phyloP scores from a whole-genome alignment of 2,797 vertebrate species.

The Gymnoscopelus braueri region DNA sequence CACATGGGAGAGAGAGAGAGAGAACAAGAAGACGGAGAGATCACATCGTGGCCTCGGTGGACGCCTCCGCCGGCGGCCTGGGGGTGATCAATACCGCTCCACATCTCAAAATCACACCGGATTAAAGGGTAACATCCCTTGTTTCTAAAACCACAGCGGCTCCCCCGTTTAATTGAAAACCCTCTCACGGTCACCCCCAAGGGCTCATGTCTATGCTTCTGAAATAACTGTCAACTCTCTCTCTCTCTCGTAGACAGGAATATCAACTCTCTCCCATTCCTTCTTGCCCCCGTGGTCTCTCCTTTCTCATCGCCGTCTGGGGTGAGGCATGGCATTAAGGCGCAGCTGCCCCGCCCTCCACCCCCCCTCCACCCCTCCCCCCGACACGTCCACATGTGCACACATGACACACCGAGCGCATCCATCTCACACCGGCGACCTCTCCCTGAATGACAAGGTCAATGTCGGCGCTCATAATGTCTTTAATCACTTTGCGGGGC shows the following conservation, averaged over 20 bases:
- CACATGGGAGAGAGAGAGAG: not conserved
- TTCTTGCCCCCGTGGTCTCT: conserved; percentile 12
- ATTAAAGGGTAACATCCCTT: conserved; percentile 37
- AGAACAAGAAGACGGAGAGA: not conserved
- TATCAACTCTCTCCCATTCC: conserved; percentile 33
- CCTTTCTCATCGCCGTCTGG: not conserved
- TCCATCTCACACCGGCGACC: not conserved
- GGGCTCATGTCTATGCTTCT: conserved; percentile 56
- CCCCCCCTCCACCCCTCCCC: not conserved
- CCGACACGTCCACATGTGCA: not conserved
- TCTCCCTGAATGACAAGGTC: conserved; percentile 35
- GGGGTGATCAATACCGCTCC: conserved; percentile 62
- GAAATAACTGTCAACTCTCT: conserved; percentile 60
- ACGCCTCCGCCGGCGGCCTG: conserved; percentile 50
- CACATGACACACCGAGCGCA: conserved; percentile 7
- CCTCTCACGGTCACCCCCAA: conserved; percentile 57
- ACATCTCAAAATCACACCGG: conserved; percentile 53
- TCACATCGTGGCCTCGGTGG: conserved; percentile 51
- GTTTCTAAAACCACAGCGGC: conserved; percentile 11
- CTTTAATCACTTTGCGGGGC: conserved; percentile 52
- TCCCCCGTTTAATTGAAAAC: conserved; percentile 53
- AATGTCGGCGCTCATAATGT: conserved; percentile 43
- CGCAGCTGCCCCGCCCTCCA: too few species aligned
- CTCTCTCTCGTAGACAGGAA: conserved; percentile 3
- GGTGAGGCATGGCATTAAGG: not conserved